Evolutionary conservation across 2,113 vertebrate species (phyloP).

Genomic region (Cryptotis parvus): DNA sequence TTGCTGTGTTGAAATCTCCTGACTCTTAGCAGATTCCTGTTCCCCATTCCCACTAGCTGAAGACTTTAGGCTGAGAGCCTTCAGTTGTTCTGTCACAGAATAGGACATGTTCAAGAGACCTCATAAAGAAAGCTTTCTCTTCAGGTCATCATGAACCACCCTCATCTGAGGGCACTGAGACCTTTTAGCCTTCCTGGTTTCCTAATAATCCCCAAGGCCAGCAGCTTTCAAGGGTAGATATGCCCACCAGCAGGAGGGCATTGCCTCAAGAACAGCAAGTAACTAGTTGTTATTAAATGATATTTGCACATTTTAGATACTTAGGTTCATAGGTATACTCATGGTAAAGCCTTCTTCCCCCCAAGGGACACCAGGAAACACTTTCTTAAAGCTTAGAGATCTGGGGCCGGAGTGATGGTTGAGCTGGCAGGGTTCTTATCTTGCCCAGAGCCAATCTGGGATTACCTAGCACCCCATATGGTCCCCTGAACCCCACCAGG

Average conservation of each 20-base stretch:
- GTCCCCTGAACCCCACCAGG: too few species aligned
- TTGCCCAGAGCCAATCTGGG: background rate
- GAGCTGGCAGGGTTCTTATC: background rate
- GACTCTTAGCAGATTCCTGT: slow-evolving; percentile 53
- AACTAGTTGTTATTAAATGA: too few species aligned
- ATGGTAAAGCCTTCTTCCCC: slow-evolving; percentile 15
- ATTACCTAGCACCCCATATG: background rate
- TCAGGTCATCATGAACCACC: background rate
- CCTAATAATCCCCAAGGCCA: background rate
- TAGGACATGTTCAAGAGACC: slow-evolving; percentile 40
- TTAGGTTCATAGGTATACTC: background rate
- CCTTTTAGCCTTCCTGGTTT: background rate
- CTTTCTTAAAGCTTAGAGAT: background rate
- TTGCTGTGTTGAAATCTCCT: slow-evolving; percentile 71
- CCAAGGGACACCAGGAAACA: background rate
- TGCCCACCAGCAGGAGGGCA: background rate
- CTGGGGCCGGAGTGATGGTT: background rate
- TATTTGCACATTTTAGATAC: background rate
- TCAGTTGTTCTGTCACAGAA: background rate
- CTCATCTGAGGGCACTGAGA: background rate
- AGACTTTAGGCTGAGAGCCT: slow-evolving; percentile 16
- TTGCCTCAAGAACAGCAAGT: background rate
- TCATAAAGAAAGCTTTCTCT: slow-evolving; percentile 41
- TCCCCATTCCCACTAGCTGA: slow-evolving; percentile 13
- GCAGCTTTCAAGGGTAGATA: background rate